Percentiles rank a stretch among this genome's conserved stretches.
phyloP scores from a whole-genome alignment of 1,140 invertebrate species.

The Drosophila punjabiensis region DNA sequence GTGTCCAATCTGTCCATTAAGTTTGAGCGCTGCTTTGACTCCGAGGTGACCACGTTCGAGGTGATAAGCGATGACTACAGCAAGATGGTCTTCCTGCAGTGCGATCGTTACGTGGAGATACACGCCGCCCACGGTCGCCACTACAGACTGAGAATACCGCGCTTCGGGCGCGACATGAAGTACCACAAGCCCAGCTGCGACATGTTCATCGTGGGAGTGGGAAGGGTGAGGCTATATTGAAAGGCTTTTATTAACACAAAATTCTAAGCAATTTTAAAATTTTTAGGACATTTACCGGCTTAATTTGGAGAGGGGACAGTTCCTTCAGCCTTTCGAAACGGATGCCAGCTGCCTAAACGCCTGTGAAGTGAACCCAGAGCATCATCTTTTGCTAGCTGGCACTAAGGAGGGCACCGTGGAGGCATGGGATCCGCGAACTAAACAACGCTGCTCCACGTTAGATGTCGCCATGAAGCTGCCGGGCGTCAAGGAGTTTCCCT shows the following conservation, averaged over 20 bases:
- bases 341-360: slow-evolving; percentile 93
- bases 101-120: slow-evolving; percentile 96
- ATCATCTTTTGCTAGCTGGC: slow-evolving; percentile 95
- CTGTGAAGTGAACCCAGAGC: slow-evolving; percentile 94
- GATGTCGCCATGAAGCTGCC: slow-evolving; percentile 92
- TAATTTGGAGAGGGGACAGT: slow-evolving; percentile 98
- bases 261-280: background rate
- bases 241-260: no score
- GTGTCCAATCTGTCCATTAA: slow-evolving; percentile 98
- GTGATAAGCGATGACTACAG: slow-evolving; percentile 95
- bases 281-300: slow-evolving; percentile 95
- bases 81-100: slow-evolving; percentile 93
- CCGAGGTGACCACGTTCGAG: slow-evolving; percentile 96
- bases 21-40: slow-evolving; percentile 99
- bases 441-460: slow-evolving; percentile 91
- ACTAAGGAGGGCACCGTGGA: slow-evolving; percentile 97
- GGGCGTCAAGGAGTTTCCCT: slow-evolving; percentile 79
- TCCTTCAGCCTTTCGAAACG: slow-evolving; percentile 93
- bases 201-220: slow-evolving; percentile 95
- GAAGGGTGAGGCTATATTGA: slow-evolving; percentile 86
- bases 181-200: slow-evolving; percentile 97
- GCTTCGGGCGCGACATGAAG: slow-evolving; percentile 97
- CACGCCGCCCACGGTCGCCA: slow-evolving; percentile 97
- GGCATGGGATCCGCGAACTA: slow-evolving; percentile 96
- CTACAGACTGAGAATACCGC: slow-evolving; percentile 96